Evolutionary conservation across 2,113 vertebrate species (phyloP).

Genomic region (Datnioides undecimradiatus): DNA sequence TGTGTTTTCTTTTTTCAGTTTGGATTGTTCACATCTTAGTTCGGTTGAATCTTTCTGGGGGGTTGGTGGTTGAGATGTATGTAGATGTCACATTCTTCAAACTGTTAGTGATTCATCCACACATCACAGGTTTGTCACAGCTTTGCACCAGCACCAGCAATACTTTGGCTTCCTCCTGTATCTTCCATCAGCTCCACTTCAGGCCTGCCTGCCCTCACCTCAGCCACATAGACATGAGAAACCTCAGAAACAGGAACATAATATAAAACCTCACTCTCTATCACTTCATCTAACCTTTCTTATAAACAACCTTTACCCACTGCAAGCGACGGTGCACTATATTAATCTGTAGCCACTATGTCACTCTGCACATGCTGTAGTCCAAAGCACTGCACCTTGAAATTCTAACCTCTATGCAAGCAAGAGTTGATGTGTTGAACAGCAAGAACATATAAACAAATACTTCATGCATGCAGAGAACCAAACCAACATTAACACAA

Average conservation of each 20-base stretch:
- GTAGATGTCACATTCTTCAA: conserved; percentile 34
- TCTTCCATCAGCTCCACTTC: conserved; percentile 54
- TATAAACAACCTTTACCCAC: not conserved
- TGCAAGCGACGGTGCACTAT: not conserved
- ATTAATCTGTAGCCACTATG: conserved; percentile 15
- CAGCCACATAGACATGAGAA: conserved; percentile 33
- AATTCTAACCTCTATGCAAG: not conserved
- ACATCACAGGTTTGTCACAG: conserved; percentile 54
- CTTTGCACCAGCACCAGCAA: conserved; percentile 5
- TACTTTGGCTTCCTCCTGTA: conserved; percentile 51
- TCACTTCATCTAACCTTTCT: conserved; percentile 60
- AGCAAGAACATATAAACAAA: not conserved
- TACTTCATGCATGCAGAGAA: not conserved
- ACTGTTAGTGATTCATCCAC: conserved; percentile 59
- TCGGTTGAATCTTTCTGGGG: conserved; percentile 20
- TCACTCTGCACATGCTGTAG: not conserved
- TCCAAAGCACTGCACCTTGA: not conserved
- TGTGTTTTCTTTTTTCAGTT: not conserved
- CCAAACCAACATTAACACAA: not conserved
- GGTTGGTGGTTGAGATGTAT: conserved; percentile 43
- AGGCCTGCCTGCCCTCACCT: conserved; percentile 41
- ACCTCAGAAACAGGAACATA: conserved; percentile 48
- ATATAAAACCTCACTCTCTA: conserved; percentile 62
- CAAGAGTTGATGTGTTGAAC: not conserved
- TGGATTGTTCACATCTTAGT: not conserved